phyloP scores from a whole-genome alignment of 2,113 vertebrate species.

The Sciurus niger region DNA sequence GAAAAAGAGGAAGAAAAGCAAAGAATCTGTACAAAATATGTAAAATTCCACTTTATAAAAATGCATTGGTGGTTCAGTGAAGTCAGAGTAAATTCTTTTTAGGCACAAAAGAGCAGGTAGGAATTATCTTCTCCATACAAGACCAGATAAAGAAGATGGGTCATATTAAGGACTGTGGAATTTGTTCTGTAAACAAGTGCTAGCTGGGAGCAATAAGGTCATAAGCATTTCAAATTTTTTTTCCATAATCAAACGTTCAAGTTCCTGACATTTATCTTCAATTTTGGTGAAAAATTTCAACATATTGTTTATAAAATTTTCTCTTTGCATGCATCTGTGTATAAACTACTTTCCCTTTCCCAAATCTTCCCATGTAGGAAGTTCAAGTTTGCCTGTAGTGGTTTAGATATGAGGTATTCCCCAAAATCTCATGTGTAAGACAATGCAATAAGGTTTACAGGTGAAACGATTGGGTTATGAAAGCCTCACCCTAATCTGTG shows the following conservation, averaged over 20 bases:
- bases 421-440: no score
- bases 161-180: slow-evolving; percentile 15
- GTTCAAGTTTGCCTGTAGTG: background rate
- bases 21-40: background rate
- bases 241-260: slow-evolving; percentile 12
- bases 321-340: background rate
- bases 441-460: no score
- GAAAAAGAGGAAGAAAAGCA: slow-evolving; percentile 11
- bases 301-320: slow-evolving; percentile 13
- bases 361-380: background rate
- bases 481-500: no score
- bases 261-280: slow-evolving; percentile 2
- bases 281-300: slow-evolving; percentile 29
- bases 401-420: no score
- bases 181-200: slow-evolving; percentile 42
- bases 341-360: background rate
- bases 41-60: background rate
- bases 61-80: background rate
- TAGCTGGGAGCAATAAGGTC: background rate
- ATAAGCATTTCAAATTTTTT: background rate
- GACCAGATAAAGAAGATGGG: background rate
- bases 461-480: no score
- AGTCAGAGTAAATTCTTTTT: background rate
- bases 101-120: background rate
- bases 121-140: background rate